These are phyloP conservation scores for Andricus quercusramuli DNA, from an alignment of 2,888 invertebrate species.

Conservation along the genomic window DNA sequence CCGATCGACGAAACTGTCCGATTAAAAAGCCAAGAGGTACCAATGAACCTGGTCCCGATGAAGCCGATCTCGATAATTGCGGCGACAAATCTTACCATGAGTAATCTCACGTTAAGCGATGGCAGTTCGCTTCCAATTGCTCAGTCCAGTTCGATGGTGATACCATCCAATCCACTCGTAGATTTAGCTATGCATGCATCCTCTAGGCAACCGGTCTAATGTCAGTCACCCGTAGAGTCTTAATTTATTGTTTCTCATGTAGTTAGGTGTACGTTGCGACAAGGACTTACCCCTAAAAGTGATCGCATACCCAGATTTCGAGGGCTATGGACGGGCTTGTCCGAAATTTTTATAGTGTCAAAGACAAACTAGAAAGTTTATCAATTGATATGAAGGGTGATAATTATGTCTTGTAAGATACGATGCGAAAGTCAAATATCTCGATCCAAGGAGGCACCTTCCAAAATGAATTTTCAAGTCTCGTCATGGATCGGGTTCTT, in stretches of 20 bases:
- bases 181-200: constrained; percentile 75
- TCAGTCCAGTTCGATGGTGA: constrained; percentile 55
- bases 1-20: constrained; percentile 69
- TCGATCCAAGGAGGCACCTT: neutral
- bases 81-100: constrained; percentile 64
- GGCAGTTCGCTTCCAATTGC: constrained; percentile 61
- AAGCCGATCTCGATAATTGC: constrained; percentile 67
- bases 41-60: constrained; percentile 55
- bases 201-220: constrained; percentile 74
- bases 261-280: constrained; percentile 55
- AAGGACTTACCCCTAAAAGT: constrained; percentile 5
- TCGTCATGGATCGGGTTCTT: constrained; percentile 45
- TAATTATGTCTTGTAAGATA: constrained; percentile 62
- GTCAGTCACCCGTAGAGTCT: constrained; percentile 69
- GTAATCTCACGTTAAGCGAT: constrained; percentile 48
- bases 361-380: constrained; percentile 63
- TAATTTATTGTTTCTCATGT: constrained; percentile 73
- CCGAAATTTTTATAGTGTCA: constrained; percentile 61
- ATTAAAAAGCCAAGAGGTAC: constrained; percentile 61
- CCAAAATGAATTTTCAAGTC: neutral
- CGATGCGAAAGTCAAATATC: constrained; percentile 26
- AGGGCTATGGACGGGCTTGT: constrained; percentile 69
- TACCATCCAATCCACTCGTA: constrained; percentile 69
- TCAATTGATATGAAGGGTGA: constrained; percentile 64
- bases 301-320: constrained; percentile 63